phyloP scores from a whole-genome alignment of 1,140 invertebrate species.

The Artemia franciscana region DNA sequence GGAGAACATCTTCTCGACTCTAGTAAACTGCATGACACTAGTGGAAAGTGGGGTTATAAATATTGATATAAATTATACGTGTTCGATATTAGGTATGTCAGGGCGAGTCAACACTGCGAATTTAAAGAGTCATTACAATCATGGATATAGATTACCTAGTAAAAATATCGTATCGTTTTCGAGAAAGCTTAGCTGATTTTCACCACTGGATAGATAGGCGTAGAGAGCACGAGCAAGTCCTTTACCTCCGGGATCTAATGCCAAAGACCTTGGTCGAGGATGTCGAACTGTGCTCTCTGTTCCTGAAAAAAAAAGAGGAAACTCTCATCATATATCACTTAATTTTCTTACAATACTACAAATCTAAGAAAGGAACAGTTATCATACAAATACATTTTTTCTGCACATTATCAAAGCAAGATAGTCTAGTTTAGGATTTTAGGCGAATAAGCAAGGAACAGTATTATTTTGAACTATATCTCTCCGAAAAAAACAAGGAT shows the following conservation, averaged over 20 bases:
- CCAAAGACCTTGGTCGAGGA: conserved; percentile 40
- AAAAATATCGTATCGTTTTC: conserved; percentile 70
- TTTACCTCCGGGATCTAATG: conserved; percentile 32
- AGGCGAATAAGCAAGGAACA: too few relatives aligned
- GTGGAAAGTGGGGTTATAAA: neutral
- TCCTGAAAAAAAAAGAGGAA: conserved; percentile 1
- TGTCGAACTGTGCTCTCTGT: conserved; percentile 4
- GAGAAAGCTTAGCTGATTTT: conserved; percentile 73
- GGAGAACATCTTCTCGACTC: too few relatives aligned
- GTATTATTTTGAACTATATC: too few relatives aligned
- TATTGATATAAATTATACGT: neutral
- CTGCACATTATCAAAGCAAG: too few relatives aligned
- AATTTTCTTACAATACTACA: too few relatives aligned
- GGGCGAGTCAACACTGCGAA: conserved; percentile 11
- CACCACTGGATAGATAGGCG: conserved; percentile 65
- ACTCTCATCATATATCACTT: too few relatives aligned
- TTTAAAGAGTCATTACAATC: neutral
- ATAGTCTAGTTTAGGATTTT: too few relatives aligned
- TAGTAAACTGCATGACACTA: neutral
- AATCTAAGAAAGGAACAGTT: too few relatives aligned
- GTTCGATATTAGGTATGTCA: conserved; percentile 3
- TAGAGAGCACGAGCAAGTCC: conserved; percentile 51
- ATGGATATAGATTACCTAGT: conserved; percentile 39
- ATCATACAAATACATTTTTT: too few relatives aligned
- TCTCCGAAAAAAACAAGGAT: too few relatives aligned